Conservation (phyloP, 2,888 invertebrate species). For the Drosophila gaucha region DNA sequence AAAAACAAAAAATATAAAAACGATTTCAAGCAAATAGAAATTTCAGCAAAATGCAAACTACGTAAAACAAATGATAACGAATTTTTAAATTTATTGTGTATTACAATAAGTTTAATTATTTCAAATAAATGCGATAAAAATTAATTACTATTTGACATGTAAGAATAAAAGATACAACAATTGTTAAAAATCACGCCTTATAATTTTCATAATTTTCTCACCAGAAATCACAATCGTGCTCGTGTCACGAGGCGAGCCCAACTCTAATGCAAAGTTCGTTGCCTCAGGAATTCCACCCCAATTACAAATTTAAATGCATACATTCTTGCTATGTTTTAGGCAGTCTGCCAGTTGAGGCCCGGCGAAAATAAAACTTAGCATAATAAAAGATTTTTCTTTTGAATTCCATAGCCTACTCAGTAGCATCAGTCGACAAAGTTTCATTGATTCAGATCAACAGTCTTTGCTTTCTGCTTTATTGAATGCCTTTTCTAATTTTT, state of each 20-base stretch:
- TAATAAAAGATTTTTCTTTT: not conserved
- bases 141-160: constrained; percentile 82
- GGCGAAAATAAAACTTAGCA: too few relatives aligned
- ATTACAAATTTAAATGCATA: not conserved
- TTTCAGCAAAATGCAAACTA: constrained; percentile 76
- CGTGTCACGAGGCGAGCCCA: not conserved
- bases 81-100: constrained; percentile 68
- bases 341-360: too few relatives aligned
- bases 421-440: too few relatives aligned
- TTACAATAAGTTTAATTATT: constrained; percentile 64
- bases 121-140: constrained; percentile 77
- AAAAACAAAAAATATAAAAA: constrained; percentile 13
- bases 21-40: constrained; percentile 73
- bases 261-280: not conserved
- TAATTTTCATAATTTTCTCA: not conserved
- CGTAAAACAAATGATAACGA: constrained; percentile 77
- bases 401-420: not conserved
- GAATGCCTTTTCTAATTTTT: too few relatives aligned
- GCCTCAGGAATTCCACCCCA: not conserved
- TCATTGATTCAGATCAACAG: not conserved
- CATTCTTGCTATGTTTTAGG: too few relatives aligned
- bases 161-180: constrained; percentile 79
- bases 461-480: not conserved
- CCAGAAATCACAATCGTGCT: not conserved
- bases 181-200: constrained; percentile 53